Percentiles rank a stretch among this genome's conserved stretches.
Evolutionary conservation across 2,888 invertebrate species (phyloP).

Genomic region (Drosophila putrida): DNA sequence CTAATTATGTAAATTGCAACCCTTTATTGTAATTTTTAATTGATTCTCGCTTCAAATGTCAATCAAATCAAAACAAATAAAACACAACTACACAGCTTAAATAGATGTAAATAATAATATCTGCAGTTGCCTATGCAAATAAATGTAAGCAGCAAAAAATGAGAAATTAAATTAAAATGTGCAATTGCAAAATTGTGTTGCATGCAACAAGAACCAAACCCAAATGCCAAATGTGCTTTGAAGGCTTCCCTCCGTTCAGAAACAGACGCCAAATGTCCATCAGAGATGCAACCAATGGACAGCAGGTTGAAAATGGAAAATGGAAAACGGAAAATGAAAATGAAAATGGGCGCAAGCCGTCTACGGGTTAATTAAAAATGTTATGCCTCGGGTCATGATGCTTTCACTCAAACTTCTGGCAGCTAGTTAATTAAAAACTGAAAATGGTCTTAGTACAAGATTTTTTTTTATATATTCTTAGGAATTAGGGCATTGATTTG

Average conservation of each 20-base stretch:
- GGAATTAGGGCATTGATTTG: neutral
- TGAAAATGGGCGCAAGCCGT: constrained; percentile 36
- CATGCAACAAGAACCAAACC: constrained; percentile 27
- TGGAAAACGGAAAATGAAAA: constrained; percentile 35
- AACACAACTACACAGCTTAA: constrained; percentile 37
- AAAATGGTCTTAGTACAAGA: constrained; percentile 8
- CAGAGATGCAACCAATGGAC: constrained; percentile 71
- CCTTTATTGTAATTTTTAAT: constrained; percentile 43
- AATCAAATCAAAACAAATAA: constrained; percentile 58
- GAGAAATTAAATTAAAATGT: constrained; percentile 64
- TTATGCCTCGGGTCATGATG: constrained; percentile 47
- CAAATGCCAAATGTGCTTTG: constrained; percentile 56
- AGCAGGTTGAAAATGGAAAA: constrained; percentile 27
- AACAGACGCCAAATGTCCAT: constrained; percentile 75
- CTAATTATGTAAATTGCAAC: constrained; percentile 54
- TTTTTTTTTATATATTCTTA: constrained; percentile 6
- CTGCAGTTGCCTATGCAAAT: constrained; percentile 13
- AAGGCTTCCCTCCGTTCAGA: constrained; percentile 58
- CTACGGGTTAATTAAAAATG: constrained; percentile 71
- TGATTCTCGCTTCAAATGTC: constrained; percentile 47
- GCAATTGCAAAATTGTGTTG: constrained; percentile 47
- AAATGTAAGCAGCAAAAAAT: constrained; percentile 21
- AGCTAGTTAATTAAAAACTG: constrained; percentile 65
- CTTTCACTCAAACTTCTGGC: constrained; percentile 70
- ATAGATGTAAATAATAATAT: constrained; percentile 54